phyloP scores from a whole-genome alignment of 2,113 vertebrate genomes.

The Ranitomeya imitator region DNA sequence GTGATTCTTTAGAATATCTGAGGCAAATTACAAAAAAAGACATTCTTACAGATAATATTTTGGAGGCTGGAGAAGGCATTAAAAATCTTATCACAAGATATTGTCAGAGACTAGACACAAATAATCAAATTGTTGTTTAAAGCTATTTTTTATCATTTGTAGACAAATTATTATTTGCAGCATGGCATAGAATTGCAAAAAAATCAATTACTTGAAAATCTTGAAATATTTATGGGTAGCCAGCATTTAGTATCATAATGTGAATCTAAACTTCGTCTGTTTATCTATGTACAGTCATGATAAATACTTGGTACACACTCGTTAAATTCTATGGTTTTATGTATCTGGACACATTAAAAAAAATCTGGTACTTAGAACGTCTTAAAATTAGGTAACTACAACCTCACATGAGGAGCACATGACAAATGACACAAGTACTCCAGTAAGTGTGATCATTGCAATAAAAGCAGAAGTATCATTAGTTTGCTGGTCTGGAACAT shows the following conservation, averaged over 20 bases:
- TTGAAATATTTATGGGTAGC: not conserved
- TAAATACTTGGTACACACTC: too few species aligned
- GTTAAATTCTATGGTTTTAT: too few species aligned
- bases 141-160: not conserved
- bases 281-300: too few species aligned
- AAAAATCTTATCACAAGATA: slow-evolving; percentile 15
- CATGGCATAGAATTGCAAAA: not conserved
- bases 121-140: not conserved
- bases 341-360: too few species aligned
- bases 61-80: not conserved
- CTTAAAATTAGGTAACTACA: too few species aligned
- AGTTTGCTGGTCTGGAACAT: too few species aligned
- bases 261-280: too few species aligned
- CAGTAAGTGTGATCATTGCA: too few species aligned
- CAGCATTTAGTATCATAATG: not conserved
- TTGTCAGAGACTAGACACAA: not conserved
- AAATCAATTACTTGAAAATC: not conserved
- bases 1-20: slow-evolving; percentile 21
- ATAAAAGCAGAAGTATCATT: too few species aligned
- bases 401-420: too few species aligned
- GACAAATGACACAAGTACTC: too few species aligned
- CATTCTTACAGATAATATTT: not conserved
- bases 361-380: too few species aligned
- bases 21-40: slow-evolving; percentile 13
- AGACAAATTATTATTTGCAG: not conserved